Evolutionary conservation across 2,888 invertebrate genomes (phyloP).

Genomic region (Folsomia candida): DNA sequence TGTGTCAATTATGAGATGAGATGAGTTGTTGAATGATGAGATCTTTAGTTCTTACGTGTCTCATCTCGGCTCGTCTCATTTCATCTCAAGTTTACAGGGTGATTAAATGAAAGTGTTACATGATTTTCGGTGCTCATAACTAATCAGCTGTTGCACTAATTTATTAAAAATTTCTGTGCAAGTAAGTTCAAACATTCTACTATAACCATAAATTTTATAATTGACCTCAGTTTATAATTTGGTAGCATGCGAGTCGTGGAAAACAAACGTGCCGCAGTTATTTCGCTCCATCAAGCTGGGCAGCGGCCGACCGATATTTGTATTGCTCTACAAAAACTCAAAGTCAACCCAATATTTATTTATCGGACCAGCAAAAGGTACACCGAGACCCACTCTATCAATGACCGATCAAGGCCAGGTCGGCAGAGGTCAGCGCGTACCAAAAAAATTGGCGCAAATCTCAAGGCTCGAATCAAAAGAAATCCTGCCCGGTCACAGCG

Average conservation of each 20-base stretch:
- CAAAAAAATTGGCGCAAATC: not conserved
- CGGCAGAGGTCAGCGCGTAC: not conserved
- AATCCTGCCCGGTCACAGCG: constrained; percentile 2
- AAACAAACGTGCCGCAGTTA: not conserved
- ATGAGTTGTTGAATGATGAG: too few species aligned
- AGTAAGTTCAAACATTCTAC: not conserved
- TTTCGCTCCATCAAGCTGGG: not conserved
- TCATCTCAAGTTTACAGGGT: too few species aligned
- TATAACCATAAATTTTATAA: not conserved
- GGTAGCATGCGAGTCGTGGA: not conserved
- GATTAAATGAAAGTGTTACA: too few species aligned
- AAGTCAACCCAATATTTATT: not conserved
- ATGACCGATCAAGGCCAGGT: not conserved
- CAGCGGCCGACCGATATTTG: not conserved
- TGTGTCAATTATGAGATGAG: too few species aligned
- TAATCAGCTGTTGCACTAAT: not conserved
- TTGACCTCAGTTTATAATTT: not conserved
- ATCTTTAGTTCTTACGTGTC: too few species aligned
- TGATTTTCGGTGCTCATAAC: too few species aligned
- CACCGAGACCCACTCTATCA: not conserved
- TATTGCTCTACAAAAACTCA: not conserved
- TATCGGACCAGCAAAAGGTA: not conserved
- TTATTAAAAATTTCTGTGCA: not conserved
- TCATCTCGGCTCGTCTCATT: too few species aligned
- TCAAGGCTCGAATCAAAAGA: constrained; percentile 8